Conservation (phyloP, 2,888 invertebrate species). For the Diogma glabrata region DNA sequence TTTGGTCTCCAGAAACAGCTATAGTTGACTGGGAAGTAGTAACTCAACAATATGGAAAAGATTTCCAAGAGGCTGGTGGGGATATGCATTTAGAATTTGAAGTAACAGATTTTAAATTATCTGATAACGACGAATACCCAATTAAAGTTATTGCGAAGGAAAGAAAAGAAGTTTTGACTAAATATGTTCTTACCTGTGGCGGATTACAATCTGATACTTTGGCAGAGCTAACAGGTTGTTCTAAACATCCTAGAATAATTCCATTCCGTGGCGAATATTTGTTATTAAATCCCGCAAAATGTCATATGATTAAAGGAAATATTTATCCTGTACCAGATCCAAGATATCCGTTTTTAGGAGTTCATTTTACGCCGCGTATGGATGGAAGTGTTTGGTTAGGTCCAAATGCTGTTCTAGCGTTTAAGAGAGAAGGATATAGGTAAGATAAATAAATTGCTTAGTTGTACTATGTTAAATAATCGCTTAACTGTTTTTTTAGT, state of each 20-base stretch:
- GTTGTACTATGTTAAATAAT: background rate
- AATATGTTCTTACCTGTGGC: conserved; percentile 86
- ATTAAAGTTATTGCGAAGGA: conserved; percentile 42
- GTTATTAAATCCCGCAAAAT: conserved; percentile 63
- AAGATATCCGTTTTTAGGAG: conserved; percentile 92
- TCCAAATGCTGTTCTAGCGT: conserved; percentile 94
- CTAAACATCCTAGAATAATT: conserved; percentile 61
- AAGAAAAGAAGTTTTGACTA: conserved; percentile 44
- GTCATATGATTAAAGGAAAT: conserved; percentile 72
- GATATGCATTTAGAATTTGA: conserved; percentile 62
- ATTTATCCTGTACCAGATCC: conserved; percentile 99
- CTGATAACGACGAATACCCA: conserved; percentile 46
- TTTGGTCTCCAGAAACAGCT: conserved; percentile 96
- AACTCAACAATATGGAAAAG: conserved; percentile 66
- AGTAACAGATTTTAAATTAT: conserved; percentile 57
- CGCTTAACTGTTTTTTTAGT: conserved; percentile 31
- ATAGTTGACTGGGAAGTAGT: conserved; percentile 88
- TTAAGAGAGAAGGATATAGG: conserved; percentile 94
- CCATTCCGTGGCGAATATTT: conserved; percentile 97
- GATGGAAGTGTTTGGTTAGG: conserved; percentile 93
- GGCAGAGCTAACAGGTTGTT: conserved; percentile 80
- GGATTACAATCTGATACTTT: conserved; percentile 89
- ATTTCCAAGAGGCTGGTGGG: conserved; percentile 70
- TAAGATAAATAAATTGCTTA: background rate
- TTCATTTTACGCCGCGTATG: conserved; percentile 94